Evolutionary conservation across 1,140 invertebrate genomes (phyloP).

Genomic region (Eciton burchellii): DNA sequence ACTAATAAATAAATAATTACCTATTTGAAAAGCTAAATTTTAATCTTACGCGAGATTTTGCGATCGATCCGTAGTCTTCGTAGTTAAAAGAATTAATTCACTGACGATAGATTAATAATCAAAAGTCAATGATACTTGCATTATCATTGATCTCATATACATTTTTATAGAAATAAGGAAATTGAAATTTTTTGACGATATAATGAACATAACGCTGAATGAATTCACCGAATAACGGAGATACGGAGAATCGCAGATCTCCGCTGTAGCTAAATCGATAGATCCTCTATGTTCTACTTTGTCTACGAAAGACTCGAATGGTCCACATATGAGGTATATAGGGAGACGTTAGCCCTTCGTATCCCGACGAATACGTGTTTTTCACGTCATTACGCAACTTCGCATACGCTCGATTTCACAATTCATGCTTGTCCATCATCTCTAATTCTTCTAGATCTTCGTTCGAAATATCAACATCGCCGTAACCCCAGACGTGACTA

Average conservation of each 20-base stretch:
- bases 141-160: constrained; percentile 4
- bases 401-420: not conserved
- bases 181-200: not conserved
- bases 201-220: not conserved
- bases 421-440: constrained; percentile 79
- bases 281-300: not conserved
- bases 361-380: not conserved
- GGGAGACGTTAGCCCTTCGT: not conserved
- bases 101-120: not conserved
- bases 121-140: not conserved
- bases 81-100: constrained; percentile 14
- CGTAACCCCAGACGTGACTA: constrained; percentile 87
- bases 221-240: not conserved
- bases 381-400: no score
- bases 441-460: constrained; percentile 86
- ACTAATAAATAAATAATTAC: not conserved
- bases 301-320: constrained; percentile 8
- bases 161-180: not conserved
- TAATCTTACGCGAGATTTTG: constrained; percentile 7
- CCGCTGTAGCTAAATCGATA: no score
- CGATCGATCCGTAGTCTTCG: not conserved
- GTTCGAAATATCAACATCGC: constrained; percentile 85
- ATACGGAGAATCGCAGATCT: not conserved
- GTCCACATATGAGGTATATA: not conserved
- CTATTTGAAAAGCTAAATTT: not conserved